Conservation (phyloP, 2,113 vertebrate genomes). For the Caracal caracal region DNA sequence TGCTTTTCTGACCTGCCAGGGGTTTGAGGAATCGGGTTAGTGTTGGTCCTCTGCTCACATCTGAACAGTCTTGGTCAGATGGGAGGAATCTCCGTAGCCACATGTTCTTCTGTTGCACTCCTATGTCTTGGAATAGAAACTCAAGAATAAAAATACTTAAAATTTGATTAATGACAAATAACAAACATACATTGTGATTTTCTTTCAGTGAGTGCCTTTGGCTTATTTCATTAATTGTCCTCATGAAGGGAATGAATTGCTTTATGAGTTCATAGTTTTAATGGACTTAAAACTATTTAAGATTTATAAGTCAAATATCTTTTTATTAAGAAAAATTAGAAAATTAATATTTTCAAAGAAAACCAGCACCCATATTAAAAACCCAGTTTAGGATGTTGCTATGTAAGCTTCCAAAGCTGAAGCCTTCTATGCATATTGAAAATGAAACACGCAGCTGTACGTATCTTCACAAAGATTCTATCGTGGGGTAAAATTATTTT, state of each 20-base stretch:
- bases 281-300: not conserved
- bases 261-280: not conserved
- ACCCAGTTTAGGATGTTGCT: not conserved
- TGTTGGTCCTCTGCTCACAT: not conserved
- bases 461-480: not conserved
- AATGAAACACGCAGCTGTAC: not conserved
- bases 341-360: not conserved
- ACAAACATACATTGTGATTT: not conserved
- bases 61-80: not conserved
- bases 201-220: not conserved
- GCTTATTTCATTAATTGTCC: not conserved
- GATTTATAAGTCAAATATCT: not conserved
- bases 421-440: not conserved
- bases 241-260: not conserved
- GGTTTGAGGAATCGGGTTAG: not conserved
- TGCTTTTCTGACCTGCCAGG: not conserved
- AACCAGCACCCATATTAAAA: not conserved
- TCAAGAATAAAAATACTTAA: not conserved
- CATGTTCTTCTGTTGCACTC: not conserved
- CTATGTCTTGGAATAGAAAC: not conserved
- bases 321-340: slow-evolving; percentile 11
- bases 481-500: not conserved
- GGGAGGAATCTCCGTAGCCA: too few species aligned
- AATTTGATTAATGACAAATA: not conserved
- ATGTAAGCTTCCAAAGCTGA: not conserved